Base-by-base conservation (phyloP, 2,888 invertebrate species). In the Sipha maydis region DNA sequence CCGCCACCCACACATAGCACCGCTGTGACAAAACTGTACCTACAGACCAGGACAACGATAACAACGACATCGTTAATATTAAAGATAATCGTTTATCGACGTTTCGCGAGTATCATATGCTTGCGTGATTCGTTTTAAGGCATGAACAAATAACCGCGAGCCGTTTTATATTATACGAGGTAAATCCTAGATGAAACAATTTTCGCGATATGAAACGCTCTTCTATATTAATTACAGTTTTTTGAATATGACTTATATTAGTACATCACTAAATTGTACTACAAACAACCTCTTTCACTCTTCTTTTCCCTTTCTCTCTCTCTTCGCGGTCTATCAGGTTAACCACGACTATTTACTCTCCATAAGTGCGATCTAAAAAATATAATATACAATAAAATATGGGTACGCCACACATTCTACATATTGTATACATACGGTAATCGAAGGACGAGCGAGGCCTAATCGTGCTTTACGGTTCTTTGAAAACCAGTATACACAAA, bases 401-500 rank as follows among this genome's bases (percentile, higher is more conserved):
- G 25, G 61, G 61, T 61, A 61, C 61, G 61, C 61, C 61, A 61
- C 25, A 61, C 61, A 61, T 61, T 61, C 61, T 61, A 61, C 61
- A 21, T 19, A 61, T 69, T 14, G 31, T 31, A 71, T 25, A 31
- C 14, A 31, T 31, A 71, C 31, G 71, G 71, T 71, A 71, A 71
- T 71, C 31, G 71, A 71, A 71, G 71, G 71, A 71, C 71, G 71
- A 17, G 31, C 61, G 61, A 61, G 7, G 71, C 71, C 17, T 28
- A 71, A 71, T 71, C 71, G 71, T 61, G 61, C 28, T 71, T 17
- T 71, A 31, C 71, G 28, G 71, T 17, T 71, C 71, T 71, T 69
- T 17, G 28, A 71, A 28, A 71, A 71, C 71, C 71, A 31, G 71
- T 31, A 31, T 61, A 61, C 61, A 61, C 56, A 3, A 11, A 21